A percentile compares a stretch with the other conserved stretches of the same genome.
Evolutionary conservation across 2,888 invertebrate species (phyloP).

Genomic region (Psylliodes chrysocephalus): DNA sequence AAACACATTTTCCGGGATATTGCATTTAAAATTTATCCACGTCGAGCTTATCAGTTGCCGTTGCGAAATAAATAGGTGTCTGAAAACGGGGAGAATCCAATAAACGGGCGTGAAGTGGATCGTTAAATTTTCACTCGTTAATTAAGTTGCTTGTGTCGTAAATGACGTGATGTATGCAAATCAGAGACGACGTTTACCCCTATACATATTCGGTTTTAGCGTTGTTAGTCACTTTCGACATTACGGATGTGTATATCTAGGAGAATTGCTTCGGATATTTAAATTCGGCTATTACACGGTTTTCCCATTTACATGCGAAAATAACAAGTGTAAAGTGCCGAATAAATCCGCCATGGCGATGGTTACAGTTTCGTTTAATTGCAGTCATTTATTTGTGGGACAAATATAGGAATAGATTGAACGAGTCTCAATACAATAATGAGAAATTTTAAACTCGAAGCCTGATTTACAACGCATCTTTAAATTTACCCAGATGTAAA

Average conservation of each 20-base stretch:
- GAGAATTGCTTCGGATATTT: conserved; percentile 29
- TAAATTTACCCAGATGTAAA: too few relatives aligned
- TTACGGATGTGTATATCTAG: conserved; percentile 11
- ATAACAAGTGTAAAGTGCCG: neutral
- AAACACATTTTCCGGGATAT: conserved; percentile 7
- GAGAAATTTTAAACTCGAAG: too few relatives aligned
- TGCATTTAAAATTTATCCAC: conserved; percentile 18
- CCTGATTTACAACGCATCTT: too few relatives aligned
- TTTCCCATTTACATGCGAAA: conserved; percentile 28
- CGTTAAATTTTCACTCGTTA: conserved; percentile 46
- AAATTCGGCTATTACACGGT: conserved; percentile 32
- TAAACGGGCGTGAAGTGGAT: conserved; percentile 36
- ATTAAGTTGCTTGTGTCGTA: conserved; percentile 46
- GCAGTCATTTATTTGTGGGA: neutral
- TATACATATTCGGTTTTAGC: conserved; percentile 19
- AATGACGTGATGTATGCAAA: conserved; percentile 43
- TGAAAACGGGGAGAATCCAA: conserved; percentile 31
- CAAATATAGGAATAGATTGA: too few relatives aligned
- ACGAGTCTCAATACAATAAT: too few relatives aligned
- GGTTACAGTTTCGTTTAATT: neutral
- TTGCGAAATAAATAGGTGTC: conserved; percentile 39
- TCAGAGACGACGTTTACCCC: conserved; percentile 31
- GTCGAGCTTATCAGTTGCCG: conserved; percentile 27
- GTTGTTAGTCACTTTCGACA: conserved; percentile 17
- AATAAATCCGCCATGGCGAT: neutral